Percentiles rank a stretch among this genome's conserved stretches.
Evolutionary conservation across 2,113 vertebrate species (phyloP).

Genomic region (Rhabdornis inornatus): DNA sequence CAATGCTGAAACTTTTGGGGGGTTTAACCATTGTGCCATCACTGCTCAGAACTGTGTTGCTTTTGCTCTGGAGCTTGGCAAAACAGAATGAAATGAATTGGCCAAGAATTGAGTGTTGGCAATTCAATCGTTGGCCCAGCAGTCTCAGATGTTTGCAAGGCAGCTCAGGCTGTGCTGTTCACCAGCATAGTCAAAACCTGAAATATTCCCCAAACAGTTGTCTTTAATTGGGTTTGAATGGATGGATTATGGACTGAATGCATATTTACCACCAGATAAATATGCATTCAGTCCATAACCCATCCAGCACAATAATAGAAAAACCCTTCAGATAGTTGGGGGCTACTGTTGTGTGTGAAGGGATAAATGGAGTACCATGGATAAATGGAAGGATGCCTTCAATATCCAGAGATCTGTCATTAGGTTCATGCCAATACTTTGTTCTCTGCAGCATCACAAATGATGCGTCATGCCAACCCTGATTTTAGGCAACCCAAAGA

Average conservation of each 20-base stretch:
- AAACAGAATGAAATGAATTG: not conserved
- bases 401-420: not conserved
- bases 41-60: not conserved
- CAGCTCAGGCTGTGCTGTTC: not conserved
- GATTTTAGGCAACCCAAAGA: not conserved
- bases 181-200: not conserved
- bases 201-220: not conserved
- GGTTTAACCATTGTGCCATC: not conserved
- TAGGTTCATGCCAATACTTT: not conserved
- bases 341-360: not conserved
- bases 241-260: not conserved
- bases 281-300: too few relatives aligned
- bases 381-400: not conserved
- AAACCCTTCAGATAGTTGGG: not conserved
- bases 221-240: not conserved
- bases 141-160: constrained; percentile 7
- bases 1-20: not conserved
- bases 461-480: not conserved
- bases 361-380: not conserved
- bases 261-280: not conserved
- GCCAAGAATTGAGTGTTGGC: not conserved
- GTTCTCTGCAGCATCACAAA: not conserved
- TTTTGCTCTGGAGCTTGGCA: not conserved
- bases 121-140: not conserved
- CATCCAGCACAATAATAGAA: not conserved